Conservation (phyloP, 1,140 invertebrate species). For the Prorops nasuta region DNA sequence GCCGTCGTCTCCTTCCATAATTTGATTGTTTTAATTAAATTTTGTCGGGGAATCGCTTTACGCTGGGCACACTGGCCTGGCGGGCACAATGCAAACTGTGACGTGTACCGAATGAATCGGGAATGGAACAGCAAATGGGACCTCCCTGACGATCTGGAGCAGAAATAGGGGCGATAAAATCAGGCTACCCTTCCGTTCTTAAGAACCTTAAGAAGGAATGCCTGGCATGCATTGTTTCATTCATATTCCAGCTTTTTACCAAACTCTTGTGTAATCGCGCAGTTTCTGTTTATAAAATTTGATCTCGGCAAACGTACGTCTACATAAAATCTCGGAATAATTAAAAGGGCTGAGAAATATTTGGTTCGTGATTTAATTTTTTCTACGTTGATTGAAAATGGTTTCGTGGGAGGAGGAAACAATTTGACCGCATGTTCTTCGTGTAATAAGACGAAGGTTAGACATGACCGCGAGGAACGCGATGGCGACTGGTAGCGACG, state of each 20-base stretch:
- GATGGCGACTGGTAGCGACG: conserved; percentile 41
- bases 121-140: conserved; percentile 40
- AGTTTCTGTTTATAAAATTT: no score
- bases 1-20: conserved; percentile 51
- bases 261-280: no score
- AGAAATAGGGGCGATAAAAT: not conserved
- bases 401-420: conserved; percentile 16
- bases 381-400: not conserved
- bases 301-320: no score
- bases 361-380: no score
- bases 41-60: conserved; percentile 53
- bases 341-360: no score
- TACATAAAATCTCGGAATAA: no score
- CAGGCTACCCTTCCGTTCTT: no score
- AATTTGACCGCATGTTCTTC: conserved; percentile 26
- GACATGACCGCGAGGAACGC: conserved; percentile 49
- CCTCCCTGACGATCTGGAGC: conserved; percentile 13
- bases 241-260: no score
- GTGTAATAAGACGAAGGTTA: conserved; percentile 48
- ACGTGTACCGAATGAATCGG: conserved; percentile 51
- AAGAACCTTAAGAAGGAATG: no score
- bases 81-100: conserved; percentile 53
- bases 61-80: conserved; percentile 49
- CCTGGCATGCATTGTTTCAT: no score
- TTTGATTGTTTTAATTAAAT: conserved; percentile 60